These are phyloP conservation scores for Chloebia gouldiae DNA, from an alignment of 2,113 vertebrate genomes.

Conservation along the genomic window DNA sequence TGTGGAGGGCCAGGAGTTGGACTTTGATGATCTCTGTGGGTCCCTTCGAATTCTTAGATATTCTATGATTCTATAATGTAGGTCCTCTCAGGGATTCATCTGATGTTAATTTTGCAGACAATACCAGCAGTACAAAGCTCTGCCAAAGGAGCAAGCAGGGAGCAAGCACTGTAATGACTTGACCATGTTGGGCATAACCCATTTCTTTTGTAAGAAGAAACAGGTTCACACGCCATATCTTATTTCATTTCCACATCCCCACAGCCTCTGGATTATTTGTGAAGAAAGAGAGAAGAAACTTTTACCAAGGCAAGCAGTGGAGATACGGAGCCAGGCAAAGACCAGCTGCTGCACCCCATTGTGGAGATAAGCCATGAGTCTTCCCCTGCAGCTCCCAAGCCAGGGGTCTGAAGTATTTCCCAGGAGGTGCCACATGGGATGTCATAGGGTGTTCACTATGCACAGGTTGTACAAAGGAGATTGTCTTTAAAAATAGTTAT, in stretches of 20 bases:
- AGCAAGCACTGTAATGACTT: not conserved
- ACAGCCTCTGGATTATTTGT: rapidly evolving
- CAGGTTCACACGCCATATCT: not conserved
- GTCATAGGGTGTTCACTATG: not conserved
- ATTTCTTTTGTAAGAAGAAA: not conserved
- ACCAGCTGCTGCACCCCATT: rapidly evolving
- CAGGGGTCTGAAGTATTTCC: not conserved
- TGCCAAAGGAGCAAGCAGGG: not conserved
- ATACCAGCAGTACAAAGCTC: not conserved
- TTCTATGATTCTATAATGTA: not conserved
- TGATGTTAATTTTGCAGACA: not conserved
- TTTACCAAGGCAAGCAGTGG: not conserved
- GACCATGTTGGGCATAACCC: not conserved
- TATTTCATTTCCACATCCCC: not conserved
- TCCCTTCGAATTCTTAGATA: not conserved
- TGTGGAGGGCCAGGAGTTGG: not conserved
- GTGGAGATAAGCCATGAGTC: rapidly evolving
- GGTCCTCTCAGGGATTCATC: not conserved
- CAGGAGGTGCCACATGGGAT: not conserved
- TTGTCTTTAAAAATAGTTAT: not conserved
- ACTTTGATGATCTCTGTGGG: not conserved
- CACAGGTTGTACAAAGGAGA: not conserved
- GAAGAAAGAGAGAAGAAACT: not conserved
- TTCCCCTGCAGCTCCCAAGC: not conserved
- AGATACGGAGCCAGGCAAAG: not conserved